A percentile compares a stretch with the other conserved stretches of the same genome.
phyloP scores from a whole-genome alignment of 1,140 invertebrate genomes.

The Drosophila yakuba region DNA sequence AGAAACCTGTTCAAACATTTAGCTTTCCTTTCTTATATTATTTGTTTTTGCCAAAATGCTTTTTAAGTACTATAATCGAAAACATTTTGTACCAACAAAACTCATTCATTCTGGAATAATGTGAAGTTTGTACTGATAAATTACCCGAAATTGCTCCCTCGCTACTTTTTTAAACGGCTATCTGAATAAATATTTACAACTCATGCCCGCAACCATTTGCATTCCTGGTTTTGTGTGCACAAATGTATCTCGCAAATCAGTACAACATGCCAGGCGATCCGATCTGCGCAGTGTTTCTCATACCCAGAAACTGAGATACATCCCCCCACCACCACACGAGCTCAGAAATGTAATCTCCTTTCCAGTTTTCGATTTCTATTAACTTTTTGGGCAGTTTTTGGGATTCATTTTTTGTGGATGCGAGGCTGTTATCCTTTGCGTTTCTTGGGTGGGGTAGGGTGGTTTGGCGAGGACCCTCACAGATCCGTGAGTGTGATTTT shows the following conservation, averaged over 20 bases:
- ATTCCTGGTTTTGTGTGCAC: too few species aligned
- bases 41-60: background rate
- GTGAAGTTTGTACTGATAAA: background rate
- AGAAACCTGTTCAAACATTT: conserved; percentile 1
- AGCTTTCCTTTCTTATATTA: background rate
- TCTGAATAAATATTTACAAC: background rate
- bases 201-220: background rate
- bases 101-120: background rate
- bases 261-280: conserved; percentile 20
- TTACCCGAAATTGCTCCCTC: background rate
- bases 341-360: conserved; percentile 45
- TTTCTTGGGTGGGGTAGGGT: background rate
- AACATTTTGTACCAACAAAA: background rate
- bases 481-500: conserved; percentile 47
- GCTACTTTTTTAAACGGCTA: background rate
- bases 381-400: conserved; percentile 19
- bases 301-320: background rate
- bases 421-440: conserved; percentile 28
- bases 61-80: background rate
- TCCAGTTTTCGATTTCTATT: conserved; percentile 44
- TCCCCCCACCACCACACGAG: conserved; percentile 1
- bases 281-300: conserved; percentile 7
- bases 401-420: conserved; percentile 18
- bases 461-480: conserved; percentile 1
- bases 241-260: conserved; percentile 5